Evolutionary conservation across 2,113 vertebrate species (phyloP), one percentile per base, ranked within the genome.

Genomic region (Genyomyrus donnyi): DNA sequence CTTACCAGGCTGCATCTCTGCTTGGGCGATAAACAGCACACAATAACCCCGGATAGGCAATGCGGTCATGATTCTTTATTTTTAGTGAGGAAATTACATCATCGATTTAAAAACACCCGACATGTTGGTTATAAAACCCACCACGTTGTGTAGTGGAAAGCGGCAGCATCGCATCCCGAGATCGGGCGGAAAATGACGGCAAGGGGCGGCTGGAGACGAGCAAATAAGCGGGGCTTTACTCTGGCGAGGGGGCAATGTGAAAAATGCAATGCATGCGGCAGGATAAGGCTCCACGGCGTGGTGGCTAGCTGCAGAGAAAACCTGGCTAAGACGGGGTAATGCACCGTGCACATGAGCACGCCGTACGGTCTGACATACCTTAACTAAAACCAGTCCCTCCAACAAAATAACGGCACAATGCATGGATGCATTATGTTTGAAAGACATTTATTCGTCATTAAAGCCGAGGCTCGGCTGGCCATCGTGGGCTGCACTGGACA

Each of bases 81-180:
- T 85, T 85, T 85, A 85, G 77, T 80, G 10, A 62, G 77, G 52
- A 56, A 85, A 89, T 89, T 89, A 89, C 89, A 89, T 89, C 89
- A 89, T 89, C 89, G 80, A 21, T 83, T 83, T 77, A 77, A 52
- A 42, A 24, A 77, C 85, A 35, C n/a, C 31, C 48, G 88, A 74
- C 58, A 70, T 88, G 62, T 49, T 31, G 83, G 83, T 85, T 88
- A 88, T 77, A 49, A 88, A 88, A 88, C 42, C 62, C 58, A 46
- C 21, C 42, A n/a, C 19, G 5, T 31, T 46, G 39, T 11, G n/a
- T 13, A 24, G 21, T 13, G 42, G 31, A 88, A 31, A 62, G 21
- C 15, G n/a, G 45, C 1, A 74, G 39, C 45, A 70, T 70, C 62
- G 62, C 62, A 31, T 85, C 19, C 74, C 83, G 21, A 45, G 21